phyloP scores from a whole-genome alignment of 2,113 vertebrate genomes.

The Oxyruncus cristatus region DNA sequence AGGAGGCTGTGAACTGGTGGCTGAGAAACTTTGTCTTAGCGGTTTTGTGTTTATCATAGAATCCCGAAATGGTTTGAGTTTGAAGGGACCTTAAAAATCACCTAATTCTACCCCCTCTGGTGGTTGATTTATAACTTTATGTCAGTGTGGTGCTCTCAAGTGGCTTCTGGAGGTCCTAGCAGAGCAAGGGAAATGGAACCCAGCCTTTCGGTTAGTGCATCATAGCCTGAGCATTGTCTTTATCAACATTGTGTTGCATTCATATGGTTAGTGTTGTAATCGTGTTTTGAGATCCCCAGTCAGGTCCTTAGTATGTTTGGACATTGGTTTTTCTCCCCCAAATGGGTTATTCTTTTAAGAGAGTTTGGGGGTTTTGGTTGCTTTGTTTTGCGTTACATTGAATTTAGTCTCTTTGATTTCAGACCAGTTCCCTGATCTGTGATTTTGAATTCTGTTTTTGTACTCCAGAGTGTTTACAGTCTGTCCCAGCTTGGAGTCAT shows the following conservation, averaged over 20 bases:
- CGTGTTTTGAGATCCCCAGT: not conserved
- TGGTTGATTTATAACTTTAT: not conserved
- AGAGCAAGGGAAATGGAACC: not conserved
- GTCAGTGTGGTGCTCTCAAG: not conserved
- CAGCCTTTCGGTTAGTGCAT: not conserved
- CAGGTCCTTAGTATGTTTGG: not conserved
- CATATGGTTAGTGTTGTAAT: not conserved
- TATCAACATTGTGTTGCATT: not conserved
- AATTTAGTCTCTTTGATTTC: not conserved
- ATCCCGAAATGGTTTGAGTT: not conserved
- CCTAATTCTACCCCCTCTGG: not conserved
- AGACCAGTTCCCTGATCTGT: not conserved
- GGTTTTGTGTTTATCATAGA: not conserved
- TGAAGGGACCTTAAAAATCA: not conserved
- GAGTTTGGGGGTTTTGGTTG: not conserved
- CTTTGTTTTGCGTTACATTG: not conserved
- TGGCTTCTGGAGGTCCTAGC: not conserved
- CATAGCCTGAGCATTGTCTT: not conserved
- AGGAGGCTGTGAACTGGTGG: not conserved
- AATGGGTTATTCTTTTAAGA: not conserved
- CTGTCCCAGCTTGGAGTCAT: not conserved
- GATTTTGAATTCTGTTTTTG: not conserved
- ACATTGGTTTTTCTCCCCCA: not conserved
- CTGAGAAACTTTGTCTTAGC: not conserved
- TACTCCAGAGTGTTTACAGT: not conserved